Evolutionary conservation across 2,888 invertebrate genomes (phyloP).

Genomic region (Lumbricus terrestris): DNA sequence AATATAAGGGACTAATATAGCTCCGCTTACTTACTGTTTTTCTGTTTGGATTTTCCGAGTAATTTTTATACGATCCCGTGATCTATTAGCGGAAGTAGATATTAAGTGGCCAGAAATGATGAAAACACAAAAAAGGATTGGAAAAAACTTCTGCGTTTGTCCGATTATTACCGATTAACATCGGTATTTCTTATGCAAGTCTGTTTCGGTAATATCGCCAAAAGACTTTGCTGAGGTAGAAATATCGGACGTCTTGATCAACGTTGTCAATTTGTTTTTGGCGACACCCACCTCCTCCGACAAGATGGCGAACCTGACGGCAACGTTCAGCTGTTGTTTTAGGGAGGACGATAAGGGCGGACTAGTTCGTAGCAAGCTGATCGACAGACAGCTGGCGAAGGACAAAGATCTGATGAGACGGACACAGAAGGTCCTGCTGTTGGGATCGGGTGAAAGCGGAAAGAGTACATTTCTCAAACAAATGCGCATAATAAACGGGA

Average conservation of each 20-base stretch:
- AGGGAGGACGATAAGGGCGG: conserved; percentile 65
- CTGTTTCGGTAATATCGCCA: not conserved
- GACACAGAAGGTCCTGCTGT: conserved; percentile 83
- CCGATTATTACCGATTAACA: not conserved
- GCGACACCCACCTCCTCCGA: not conserved
- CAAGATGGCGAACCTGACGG: conserved; percentile 8
- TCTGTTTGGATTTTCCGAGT: not conserved
- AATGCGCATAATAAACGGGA: conserved; percentile 90
- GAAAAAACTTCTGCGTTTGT: not conserved
- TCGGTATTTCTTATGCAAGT: not conserved
- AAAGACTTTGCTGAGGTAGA: not conserved
- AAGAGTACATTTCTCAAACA: conserved; percentile 76
- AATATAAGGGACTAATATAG: no score
- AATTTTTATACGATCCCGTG: not conserved
- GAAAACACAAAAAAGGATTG: not conserved
- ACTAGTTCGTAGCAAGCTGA: conserved; percentile 73
- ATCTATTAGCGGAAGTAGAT: conserved; percentile 3
- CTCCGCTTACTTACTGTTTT: not conserved
- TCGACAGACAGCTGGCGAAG: conserved; percentile 81
- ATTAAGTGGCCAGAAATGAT: not conserved
- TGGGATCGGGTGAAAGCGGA: conserved; percentile 79
- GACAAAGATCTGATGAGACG: conserved; percentile 79
- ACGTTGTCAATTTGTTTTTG: not conserved
- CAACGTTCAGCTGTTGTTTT: conserved; percentile 40
- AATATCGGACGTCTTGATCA: no score